Percentiles rank a stretch among this genome's conserved stretches.
phyloP scores from a whole-genome alignment of 1,140 invertebrate species.

The Drosophila murphyi region DNA sequence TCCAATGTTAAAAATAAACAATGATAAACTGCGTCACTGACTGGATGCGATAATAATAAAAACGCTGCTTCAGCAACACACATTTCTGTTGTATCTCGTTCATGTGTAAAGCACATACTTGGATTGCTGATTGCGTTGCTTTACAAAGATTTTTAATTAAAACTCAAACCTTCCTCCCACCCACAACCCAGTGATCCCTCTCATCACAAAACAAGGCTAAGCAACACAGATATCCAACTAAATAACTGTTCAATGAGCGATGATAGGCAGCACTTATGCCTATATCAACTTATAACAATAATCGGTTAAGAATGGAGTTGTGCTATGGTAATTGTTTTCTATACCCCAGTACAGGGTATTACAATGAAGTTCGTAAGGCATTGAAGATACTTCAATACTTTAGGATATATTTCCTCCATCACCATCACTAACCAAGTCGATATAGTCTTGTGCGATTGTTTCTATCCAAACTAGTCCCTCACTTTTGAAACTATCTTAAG shows the following conservation, averaged over 20 bases:
- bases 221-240: neutral
- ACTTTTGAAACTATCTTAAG: no score
- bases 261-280: neutral
- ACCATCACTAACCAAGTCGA: no score
- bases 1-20: constrained; percentile 20
- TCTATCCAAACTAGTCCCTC: no score
- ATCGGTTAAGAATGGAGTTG: no score
- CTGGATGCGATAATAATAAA: constrained; percentile 9
- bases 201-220: neutral
- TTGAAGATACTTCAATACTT: no score
- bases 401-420: no score
- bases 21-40: constrained; percentile 11
- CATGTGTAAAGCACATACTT: neutral
- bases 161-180: constrained; percentile 5
- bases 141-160: constrained; percentile 61
- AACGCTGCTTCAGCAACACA: neutral
- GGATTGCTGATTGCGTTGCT: constrained; percentile 21
- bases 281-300: no score
- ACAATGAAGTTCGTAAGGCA: no score
- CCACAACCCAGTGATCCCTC: neutral
- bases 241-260: neutral
- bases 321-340: no score
- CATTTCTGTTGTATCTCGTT: neutral
- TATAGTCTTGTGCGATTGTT: no score
- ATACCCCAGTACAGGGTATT: no score